Percentiles rank a stretch among this genome's conserved stretches.
phyloP scores from a whole-genome alignment of 2,113 vertebrate species.

The Pandion haliaetus region DNA sequence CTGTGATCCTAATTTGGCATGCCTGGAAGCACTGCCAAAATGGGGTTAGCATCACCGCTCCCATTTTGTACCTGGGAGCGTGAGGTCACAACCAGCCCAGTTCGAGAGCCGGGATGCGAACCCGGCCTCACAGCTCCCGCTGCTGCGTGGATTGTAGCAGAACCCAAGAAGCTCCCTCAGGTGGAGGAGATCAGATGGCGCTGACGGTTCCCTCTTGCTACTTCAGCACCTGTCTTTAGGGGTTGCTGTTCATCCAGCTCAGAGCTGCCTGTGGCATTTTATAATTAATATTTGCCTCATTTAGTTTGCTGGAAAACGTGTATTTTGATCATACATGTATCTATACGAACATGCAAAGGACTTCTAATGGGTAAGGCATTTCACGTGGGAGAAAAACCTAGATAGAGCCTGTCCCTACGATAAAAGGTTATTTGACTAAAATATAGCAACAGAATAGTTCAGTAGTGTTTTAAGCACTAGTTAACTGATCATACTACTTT shows the following conservation, averaged over 20 bases:
- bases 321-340: neutral
- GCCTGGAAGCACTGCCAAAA: fast-evolving
- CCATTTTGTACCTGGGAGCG: fast-evolving
- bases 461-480: neutral
- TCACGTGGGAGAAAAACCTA: too few relatives aligned
- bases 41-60: too few relatives aligned
- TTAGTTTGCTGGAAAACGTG: neutral
- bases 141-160: neutral
- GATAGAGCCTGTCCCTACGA: fast-evolving
- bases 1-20: fast-evolving
- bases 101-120: neutral
- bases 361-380: neutral
- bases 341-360: fast-evolving
- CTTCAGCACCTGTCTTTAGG: fast-evolving
- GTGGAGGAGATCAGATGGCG: fast-evolving
- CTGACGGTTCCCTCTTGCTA: neutral
- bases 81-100: fast-evolving
- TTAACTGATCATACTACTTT: neutral
- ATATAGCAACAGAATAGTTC: too few relatives aligned
- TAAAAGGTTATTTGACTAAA: neutral
- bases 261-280: neutral
- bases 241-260: neutral
- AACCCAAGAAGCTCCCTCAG: too few relatives aligned
- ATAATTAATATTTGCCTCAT: too few relatives aligned
- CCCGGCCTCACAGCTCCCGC: fast-evolving